These are phyloP conservation scores for Chondrosia reniformis DNA, from an alignment of 37 sponge, comb jelly and placozoan genomes.

Conservation along the genomic window DNA sequence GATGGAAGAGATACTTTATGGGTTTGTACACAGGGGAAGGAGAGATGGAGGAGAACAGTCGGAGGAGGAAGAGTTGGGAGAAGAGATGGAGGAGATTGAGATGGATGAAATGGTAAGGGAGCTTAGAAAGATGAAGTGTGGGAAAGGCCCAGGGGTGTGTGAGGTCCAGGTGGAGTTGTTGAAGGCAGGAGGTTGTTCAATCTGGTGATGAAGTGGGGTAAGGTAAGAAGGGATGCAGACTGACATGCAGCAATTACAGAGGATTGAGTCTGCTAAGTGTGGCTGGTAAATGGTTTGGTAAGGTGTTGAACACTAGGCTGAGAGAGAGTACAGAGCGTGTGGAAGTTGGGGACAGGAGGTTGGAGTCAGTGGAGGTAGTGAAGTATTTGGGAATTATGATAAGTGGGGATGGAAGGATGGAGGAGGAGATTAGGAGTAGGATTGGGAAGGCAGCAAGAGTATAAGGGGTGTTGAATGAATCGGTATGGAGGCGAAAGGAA, in stretches of 20 bases:
- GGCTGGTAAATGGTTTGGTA: conserved; percentile 21
- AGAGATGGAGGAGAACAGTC: no score
- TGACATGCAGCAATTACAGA: conserved; percentile 10
- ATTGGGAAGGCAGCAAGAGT: conserved; percentile 1
- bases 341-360: background rate
- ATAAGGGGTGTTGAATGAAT: background rate
- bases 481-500: background rate
- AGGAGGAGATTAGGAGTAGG: background rate
- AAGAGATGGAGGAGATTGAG: conserved; percentile 10
- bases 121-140: conserved; percentile 1
- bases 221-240: conserved; percentile 8
- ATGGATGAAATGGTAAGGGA: conserved; percentile 11
- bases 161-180: conserved; percentile 8
- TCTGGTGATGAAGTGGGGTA: background rate
- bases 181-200: conserved; percentile 18
- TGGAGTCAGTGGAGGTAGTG: conserved; percentile 2
- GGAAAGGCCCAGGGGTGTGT: conserved; percentile 10
- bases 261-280: conserved; percentile 12
- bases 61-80: no score
- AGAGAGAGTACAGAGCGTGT: background rate
- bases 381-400: background rate
- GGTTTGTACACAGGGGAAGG: no score
- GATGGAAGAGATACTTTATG: no score
- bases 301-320: background rate
- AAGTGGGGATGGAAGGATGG: conserved; percentile 3